These are phyloP conservation scores for Henricia sp. DNA, from an alignment of 53 echinoderm and acorn worm genomes.

Conservation along the genomic window DNA sequence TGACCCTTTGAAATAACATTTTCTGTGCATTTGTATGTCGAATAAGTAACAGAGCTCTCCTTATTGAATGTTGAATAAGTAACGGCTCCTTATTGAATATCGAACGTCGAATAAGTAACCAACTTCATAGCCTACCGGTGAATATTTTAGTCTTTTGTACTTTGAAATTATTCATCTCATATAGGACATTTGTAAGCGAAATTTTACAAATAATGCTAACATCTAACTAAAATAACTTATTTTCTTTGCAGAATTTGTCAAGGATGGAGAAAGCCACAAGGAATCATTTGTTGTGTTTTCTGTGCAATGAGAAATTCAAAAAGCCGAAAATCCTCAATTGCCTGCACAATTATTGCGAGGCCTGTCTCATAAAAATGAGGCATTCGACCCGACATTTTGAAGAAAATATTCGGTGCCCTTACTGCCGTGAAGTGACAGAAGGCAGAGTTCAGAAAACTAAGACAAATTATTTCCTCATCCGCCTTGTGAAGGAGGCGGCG, in stretches of 20 bases:
- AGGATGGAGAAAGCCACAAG: background rate
- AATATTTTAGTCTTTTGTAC: no score
- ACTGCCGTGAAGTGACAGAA: background rate
- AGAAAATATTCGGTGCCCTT: conserved; percentile 3
- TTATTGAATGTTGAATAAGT: no score
- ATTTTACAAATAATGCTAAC: background rate
- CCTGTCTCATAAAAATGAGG: background rate
- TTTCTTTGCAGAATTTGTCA: no score
- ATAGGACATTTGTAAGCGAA: no score
- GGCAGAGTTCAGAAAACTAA: background rate
- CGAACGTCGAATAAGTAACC: no score
- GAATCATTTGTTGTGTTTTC: background rate
- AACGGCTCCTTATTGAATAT: no score
- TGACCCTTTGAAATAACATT: no score
- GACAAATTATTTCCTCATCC: conserved; percentile 11
- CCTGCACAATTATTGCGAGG: conserved; percentile 27
- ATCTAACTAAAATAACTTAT: background rate
- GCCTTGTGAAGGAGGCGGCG: conserved; percentile 15
- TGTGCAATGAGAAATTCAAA: conserved; percentile 22
- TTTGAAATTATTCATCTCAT: no score
- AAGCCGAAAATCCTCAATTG: conserved; percentile 27
- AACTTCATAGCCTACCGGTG: no score
- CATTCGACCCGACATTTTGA: background rate
- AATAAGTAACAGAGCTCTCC: no score
- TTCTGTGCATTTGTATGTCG: no score